These are phyloP conservation scores for Clarias platycephalus DNA, from an alignment of 2,797 vertebrate genomes.

Conservation along the genomic window DNA sequence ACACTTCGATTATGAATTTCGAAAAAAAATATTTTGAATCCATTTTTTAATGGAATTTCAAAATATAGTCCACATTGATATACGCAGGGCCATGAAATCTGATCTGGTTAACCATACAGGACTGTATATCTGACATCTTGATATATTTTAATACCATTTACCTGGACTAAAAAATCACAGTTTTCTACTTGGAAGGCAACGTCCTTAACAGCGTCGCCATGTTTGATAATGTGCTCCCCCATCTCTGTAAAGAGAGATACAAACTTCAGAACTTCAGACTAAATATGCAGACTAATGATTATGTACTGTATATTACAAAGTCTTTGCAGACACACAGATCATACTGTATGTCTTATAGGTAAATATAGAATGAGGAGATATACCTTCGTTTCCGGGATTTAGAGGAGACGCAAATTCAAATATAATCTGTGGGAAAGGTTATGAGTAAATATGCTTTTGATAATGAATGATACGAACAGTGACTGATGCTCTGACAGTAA, in stretches of 20 bases:
- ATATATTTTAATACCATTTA: conserved; percentile 52
- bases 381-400: conserved; percentile 80
- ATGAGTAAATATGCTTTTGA: neutral
- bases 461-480: neutral
- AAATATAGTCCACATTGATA: no score
- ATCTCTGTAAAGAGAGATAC: conserved; percentile 66
- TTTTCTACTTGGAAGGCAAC: conserved; percentile 82
- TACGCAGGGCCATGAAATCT: no score
- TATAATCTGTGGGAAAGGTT: conserved; percentile 67
- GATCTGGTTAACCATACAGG: no score
- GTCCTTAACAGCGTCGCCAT: conserved; percentile 81
- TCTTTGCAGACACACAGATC: neutral
- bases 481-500: neutral
- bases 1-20: no score
- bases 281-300: neutral
- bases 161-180: conserved; percentile 80
- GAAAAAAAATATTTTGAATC: no score
- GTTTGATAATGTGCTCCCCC: conserved; percentile 74
- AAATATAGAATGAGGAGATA: neutral
- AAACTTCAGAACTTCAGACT: neutral
- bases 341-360: neutral
- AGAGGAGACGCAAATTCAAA: conserved; percentile 77
- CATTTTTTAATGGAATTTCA: no score
- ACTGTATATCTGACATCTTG: neutral
- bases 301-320: neutral